Conservation (phyloP, 2,113 vertebrate genomes). For the Andinoacara biseriatus region DNA sequence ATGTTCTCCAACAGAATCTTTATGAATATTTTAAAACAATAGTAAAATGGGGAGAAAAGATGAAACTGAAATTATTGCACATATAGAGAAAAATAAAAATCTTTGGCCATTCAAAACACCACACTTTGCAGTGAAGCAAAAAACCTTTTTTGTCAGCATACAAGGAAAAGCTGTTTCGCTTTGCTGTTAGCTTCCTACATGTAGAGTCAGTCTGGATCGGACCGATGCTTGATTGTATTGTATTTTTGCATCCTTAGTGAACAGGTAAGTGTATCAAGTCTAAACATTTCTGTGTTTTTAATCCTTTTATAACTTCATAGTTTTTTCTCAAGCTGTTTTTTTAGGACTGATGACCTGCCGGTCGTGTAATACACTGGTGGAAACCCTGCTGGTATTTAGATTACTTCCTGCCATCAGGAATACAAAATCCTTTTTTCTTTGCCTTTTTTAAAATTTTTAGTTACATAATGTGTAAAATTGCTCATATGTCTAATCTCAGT, state of each 20-base stretch:
- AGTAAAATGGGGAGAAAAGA: neutral
- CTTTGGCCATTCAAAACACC: too few relatives aligned
- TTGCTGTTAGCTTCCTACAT: neutral
- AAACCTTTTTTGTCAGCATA: neutral
- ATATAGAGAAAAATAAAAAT: neutral
- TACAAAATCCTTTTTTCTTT: neutral
- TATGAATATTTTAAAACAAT: neutral
- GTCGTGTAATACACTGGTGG: conserved; percentile 14
- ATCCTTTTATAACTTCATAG: conserved; percentile 7
- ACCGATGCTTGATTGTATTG: neutral
- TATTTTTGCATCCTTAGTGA: neutral
- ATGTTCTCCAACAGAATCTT: neutral
- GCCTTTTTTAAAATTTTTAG: neutral
- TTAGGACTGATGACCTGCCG: neutral
- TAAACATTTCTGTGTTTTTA: neutral
- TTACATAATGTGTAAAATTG: conserved; percentile 4
- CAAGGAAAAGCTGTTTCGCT: neutral
- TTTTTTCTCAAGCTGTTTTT: conserved; percentile 5
- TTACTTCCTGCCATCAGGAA: conserved; percentile 14
- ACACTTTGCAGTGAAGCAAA: neutral
- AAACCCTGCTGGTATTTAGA: conserved; percentile 12
- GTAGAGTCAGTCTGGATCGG: neutral
- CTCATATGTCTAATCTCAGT: neutral
- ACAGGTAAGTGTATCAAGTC: neutral
- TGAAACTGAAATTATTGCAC: neutral